Conservation (phyloP, 64 coral and sea anemone genomes). For the Catalaphyllia jardinei region DNA sequence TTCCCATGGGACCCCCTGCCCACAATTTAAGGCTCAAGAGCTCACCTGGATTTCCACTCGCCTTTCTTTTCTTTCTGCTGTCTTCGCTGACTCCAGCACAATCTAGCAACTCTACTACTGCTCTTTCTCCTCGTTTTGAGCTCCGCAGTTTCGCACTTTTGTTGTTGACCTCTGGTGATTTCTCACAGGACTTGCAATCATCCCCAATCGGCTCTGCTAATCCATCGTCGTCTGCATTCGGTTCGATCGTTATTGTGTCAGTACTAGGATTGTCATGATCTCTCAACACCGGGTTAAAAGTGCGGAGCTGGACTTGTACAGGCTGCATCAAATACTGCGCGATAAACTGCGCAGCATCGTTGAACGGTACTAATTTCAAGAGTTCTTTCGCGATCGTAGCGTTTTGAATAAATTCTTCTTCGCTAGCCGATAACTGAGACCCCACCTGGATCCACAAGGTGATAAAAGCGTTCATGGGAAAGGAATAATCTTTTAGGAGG, state of each 20-base stretch:
- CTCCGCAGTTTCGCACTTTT: not conserved
- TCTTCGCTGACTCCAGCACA: not conserved
- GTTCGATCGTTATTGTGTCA: conserved; percentile 7
- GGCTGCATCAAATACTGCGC: not conserved
- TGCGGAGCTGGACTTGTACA: not conserved
- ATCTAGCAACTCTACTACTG: not conserved
- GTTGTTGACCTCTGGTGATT: not conserved
- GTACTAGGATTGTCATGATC: not conserved
- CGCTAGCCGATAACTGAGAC: not conserved
- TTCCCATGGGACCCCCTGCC: too few relatives aligned
- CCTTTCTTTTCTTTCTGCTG: not conserved
- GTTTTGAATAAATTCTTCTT: not conserved
- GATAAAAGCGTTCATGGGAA: conserved; percentile 6
- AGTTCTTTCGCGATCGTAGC: not conserved
- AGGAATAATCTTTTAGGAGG: conserved; percentile 9
- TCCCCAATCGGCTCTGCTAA: not conserved
- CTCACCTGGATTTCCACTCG: not conserved
- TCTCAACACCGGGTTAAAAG: not conserved
- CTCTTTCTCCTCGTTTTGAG: not conserved
- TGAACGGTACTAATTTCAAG: not conserved
- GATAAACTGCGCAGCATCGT: conserved; percentile 12
- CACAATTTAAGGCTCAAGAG: too few relatives aligned
- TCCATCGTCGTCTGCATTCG: not conserved
- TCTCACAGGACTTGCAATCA: not conserved
- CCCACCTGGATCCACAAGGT: conserved; percentile 14